A percentile compares a stretch with the other conserved stretches of the same genome.
phyloP scores from a whole-genome alignment of 2,888 invertebrate genomes.

The Poecilus cupreus region DNA sequence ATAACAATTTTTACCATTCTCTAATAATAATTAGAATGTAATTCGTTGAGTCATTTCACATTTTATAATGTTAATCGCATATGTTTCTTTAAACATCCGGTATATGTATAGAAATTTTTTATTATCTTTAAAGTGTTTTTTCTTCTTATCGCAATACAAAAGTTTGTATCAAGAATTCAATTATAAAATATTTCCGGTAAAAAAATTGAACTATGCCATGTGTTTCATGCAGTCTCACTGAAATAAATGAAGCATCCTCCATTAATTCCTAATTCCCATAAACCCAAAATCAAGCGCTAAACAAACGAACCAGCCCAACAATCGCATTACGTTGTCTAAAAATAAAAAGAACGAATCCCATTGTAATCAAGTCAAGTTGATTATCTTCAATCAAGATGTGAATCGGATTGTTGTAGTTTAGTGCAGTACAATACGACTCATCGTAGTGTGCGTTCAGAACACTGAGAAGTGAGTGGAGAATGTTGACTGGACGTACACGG shows the following conservation, averaged over 20 bases:
- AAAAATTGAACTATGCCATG: not conserved
- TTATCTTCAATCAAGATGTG: conserved; percentile 56
- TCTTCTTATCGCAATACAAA: too few relatives aligned
- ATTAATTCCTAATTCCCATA: conserved; percentile 1
- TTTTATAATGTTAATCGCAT: too few relatives aligned
- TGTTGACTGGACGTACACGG: not conserved
- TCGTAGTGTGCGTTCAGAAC: conserved; percentile 8
- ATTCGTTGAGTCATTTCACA: too few relatives aligned
- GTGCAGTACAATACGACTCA: not conserved
- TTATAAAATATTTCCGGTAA: not conserved
- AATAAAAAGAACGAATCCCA: conserved; percentile 28
- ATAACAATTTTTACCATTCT: too few relatives aligned
- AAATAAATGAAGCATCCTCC: conserved; percentile 10
- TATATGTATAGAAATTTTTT: too few relatives aligned
- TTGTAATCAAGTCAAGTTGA: conserved; percentile 54
- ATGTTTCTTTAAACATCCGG: too few relatives aligned
- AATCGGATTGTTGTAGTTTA: conserved; percentile 25
- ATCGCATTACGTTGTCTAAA: not conserved
- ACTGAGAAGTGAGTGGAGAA: not conserved
- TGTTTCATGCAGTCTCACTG: conserved; percentile 9
- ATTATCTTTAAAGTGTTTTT: too few relatives aligned
- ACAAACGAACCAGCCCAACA: not conserved
- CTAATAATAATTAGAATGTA: too few relatives aligned
- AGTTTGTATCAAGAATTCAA: too few relatives aligned
- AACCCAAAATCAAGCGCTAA: not conserved